Conservation (phyloP, 2,113 vertebrate species). For the Shinisaurus crocodilurus region DNA sequence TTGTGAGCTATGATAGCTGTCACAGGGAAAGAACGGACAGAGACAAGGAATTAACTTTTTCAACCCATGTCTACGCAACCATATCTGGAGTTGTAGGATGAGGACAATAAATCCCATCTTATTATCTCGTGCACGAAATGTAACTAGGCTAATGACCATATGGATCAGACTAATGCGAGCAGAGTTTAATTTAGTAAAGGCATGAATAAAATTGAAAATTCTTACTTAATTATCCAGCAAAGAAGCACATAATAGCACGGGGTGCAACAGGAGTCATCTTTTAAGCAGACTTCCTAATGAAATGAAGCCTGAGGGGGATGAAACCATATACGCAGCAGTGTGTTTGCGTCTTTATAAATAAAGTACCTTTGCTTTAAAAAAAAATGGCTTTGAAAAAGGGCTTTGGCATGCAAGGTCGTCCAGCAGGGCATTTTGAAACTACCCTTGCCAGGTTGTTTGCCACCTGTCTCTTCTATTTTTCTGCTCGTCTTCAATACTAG, state of each 20-base stretch:
- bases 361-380: background rate
- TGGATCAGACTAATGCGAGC: constrained; percentile 60
- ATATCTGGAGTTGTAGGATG: constrained; percentile 57
- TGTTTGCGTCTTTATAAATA: background rate
- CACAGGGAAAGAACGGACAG: constrained; percentile 19
- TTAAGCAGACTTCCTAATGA: constrained; percentile 32
- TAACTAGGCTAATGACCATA: constrained; percentile 64
- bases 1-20: constrained; percentile 25
- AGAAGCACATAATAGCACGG: constrained; percentile 50
- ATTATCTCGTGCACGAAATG: constrained; percentile 58
- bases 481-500: background rate
- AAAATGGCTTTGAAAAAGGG: background rate
- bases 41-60: constrained; percentile 50
- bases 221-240: constrained; percentile 58
- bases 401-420: background rate
- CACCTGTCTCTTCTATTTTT: constrained; percentile 1
- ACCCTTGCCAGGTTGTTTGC: background rate
- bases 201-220: background rate
- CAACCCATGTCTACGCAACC: constrained; percentile 21
- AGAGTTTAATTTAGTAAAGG: constrained; percentile 60
- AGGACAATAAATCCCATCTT: constrained; percentile 60
- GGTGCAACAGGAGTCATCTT: constrained; percentile 43
- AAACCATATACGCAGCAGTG: background rate
- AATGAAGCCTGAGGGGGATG: constrained; percentile 21
- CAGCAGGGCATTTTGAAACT: constrained; percentile 11